Conservation (phyloP, 2,797 vertebrate genomes). For the Etheostoma nigrum region DNA sequence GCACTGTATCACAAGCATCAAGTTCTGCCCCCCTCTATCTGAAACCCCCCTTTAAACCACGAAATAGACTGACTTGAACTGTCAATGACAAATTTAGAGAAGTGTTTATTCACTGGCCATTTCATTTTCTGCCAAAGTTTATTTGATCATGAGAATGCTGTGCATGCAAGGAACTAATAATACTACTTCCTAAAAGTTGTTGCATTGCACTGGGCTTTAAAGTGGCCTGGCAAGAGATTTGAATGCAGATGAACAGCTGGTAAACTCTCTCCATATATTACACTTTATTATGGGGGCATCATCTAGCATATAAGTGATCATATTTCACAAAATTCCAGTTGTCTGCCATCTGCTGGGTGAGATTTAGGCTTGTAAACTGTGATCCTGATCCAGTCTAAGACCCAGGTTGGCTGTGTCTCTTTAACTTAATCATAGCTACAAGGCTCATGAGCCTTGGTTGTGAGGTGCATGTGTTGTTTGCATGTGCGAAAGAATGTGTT, state of each 20-base stretch:
- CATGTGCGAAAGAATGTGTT: constrained; percentile 33
- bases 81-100: constrained; percentile 68
- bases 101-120: constrained; percentile 66
- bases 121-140: constrained; percentile 66
- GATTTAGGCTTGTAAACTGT: constrained; percentile 52
- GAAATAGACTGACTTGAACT: constrained; percentile 58
- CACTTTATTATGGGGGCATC: constrained; percentile 61
- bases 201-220: constrained; percentile 41
- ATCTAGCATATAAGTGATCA: constrained; percentile 55
- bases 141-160: constrained; percentile 58
- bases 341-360: constrained; percentile 60
- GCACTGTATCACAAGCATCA: constrained; percentile 57
- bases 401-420: constrained; percentile 30
- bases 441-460: constrained; percentile 17
- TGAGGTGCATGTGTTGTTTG: constrained; percentile 31
- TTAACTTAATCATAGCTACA: constrained; percentile 47
- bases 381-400: constrained; percentile 49
- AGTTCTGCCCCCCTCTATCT: constrained; percentile 34
- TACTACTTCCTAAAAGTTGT: constrained; percentile 60
- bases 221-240: constrained; percentile 25
- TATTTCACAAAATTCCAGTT: constrained; percentile 68
- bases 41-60: constrained; percentile 46
- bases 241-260: constrained; percentile 63
- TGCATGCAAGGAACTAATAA: constrained; percentile 60
- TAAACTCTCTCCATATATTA: constrained; percentile 53